Percentiles rank a stretch among this genome's conserved stretches.
Evolutionary conservation across 2,113 vertebrate genomes (phyloP).

Genomic region (Aix galericulata): DNA sequence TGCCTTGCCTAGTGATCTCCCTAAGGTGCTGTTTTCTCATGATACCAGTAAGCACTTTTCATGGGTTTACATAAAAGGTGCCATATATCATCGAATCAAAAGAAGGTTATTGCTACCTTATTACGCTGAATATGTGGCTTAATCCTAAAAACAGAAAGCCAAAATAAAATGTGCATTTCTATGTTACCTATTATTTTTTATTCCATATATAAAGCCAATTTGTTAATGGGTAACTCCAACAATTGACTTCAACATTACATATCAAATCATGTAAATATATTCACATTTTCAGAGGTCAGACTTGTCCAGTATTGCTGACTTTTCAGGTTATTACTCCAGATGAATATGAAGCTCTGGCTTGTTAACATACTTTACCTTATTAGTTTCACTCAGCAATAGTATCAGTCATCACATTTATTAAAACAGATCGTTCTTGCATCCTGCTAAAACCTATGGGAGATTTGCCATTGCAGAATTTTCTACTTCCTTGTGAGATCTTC

Average conservation of each 20-base stretch:
- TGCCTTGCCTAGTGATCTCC: background rate
- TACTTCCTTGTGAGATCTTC: background rate
- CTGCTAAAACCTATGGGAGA: background rate
- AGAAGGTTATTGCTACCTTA: slow-evolving; percentile 10
- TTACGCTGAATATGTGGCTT: background rate
- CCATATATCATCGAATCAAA: slow-evolving; percentile 47
- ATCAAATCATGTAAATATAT: background rate
- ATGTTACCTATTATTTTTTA: background rate
- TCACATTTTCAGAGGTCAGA: background rate
- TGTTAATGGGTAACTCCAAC: background rate
- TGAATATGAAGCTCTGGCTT: background rate
- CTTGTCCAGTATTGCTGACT: background rate
- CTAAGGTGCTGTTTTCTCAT: background rate
- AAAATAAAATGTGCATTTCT: background rate
- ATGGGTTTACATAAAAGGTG: slow-evolving; percentile 32
- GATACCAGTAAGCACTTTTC: slow-evolving; percentile 33
- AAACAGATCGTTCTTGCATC: background rate
- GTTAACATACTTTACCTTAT: background rate
- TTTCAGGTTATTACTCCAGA: background rate
- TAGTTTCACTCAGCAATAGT: background rate
- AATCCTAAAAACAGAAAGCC: background rate
- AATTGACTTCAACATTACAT: background rate
- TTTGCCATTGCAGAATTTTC: background rate
- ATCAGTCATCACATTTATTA: background rate
- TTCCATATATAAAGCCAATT: background rate